Percentiles rank a stretch among this genome's conserved stretches.
These are phyloP conservation scores for Mormyrus iriodes DNA, from an alignment of 2,113 vertebrate species.

Conservation along the genomic window DNA sequence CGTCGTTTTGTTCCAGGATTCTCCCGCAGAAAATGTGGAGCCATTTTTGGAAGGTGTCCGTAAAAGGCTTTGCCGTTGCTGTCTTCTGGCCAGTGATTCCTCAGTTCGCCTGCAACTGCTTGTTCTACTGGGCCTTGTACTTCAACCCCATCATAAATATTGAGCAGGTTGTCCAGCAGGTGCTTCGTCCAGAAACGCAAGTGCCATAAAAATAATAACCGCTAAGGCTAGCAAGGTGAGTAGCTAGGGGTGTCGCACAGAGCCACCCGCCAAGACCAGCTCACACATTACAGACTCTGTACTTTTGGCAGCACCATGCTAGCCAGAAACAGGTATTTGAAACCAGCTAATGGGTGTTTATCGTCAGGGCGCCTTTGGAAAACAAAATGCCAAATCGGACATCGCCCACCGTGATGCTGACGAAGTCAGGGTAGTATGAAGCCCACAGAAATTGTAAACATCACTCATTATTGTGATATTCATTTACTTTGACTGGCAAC, in stretches of 20 bases:
- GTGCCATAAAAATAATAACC: constrained; percentile 32
- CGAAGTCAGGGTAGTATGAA: neutral
- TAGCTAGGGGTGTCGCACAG: neutral
- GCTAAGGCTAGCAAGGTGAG: neutral
- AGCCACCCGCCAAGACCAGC: neutral
- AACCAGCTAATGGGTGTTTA: neutral
- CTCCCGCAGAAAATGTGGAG: constrained; percentile 78
- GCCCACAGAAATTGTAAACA: neutral
- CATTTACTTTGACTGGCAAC: neutral
- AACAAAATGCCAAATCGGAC: neutral
- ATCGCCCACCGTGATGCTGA: neutral
- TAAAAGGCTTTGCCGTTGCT: constrained; percentile 75
- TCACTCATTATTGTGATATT: neutral
- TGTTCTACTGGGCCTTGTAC: constrained; percentile 93
- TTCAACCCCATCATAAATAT: constrained; percentile 89
- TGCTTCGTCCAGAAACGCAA: constrained; percentile 75
- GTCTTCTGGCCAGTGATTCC: constrained; percentile 87
- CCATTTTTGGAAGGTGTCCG: constrained; percentile 82
- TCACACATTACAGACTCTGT: neutral
- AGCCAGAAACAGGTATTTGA: neutral
- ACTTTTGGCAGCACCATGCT: neutral
- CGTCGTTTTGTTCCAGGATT: constrained; percentile 57
- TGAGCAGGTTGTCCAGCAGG: constrained; percentile 80
- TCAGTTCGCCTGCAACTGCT: constrained; percentile 86
- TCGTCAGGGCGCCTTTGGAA: neutral